Percentiles rank a stretch among this genome's conserved stretches.
These are phyloP conservation scores for Scaptomyza caliginosa DNA, from an alignment of 2,888 invertebrate genomes.

Conservation along the genomic window DNA sequence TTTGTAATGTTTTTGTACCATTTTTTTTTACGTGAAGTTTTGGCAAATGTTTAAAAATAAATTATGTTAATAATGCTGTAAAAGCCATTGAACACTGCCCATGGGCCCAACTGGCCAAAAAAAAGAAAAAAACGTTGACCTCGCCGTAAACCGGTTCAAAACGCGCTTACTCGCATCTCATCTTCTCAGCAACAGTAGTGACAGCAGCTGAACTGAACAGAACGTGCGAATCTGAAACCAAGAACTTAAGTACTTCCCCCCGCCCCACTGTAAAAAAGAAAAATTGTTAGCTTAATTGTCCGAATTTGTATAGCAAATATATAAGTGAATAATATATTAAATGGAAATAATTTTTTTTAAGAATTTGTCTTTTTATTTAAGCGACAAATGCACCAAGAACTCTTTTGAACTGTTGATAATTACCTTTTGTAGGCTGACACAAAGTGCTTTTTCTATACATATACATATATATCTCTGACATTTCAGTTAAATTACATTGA, in stretches of 20 bases:
- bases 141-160: conserved; percentile 62
- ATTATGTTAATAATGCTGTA: conserved; percentile 55
- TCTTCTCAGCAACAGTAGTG: conserved; percentile 17
- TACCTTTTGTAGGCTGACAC: not conserved
- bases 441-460: not conserved
- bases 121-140: conserved; percentile 53
- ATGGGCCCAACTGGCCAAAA: conserved; percentile 25
- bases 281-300: conserved; percentile 51
- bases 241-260: conserved; percentile 7
- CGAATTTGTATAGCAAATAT: conserved; percentile 54
- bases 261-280: not conserved
- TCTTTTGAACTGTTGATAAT: no score
- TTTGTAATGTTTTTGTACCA: conserved; percentile 21
- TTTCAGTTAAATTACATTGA: not conserved
- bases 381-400: not conserved
- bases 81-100: conserved; percentile 37
- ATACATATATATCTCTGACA: not conserved
- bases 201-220: conserved; percentile 3
- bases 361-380: conserved; percentile 2
- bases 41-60: conserved; percentile 58
- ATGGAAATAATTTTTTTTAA: conserved; percentile 14
- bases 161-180: conserved; percentile 53
- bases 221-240: conserved; percentile 12
- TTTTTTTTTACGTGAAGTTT: conserved; percentile 21
- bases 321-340: conserved; percentile 28